Evolutionary conservation across 2,113 vertebrate species (phyloP).

Genomic region (Pluvianellus socialis): DNA sequence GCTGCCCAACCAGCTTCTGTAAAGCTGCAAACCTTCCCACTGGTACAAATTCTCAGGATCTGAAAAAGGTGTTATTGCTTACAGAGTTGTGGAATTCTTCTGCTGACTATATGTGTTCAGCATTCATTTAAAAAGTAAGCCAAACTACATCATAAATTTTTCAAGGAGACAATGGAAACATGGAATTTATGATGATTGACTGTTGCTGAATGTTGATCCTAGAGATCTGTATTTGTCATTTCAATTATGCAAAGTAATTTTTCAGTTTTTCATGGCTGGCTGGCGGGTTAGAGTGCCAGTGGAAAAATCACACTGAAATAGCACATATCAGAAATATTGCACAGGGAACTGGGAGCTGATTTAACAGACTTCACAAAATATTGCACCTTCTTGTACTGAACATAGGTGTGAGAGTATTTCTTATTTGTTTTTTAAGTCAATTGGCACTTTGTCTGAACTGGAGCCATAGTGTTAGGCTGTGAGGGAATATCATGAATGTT

Average conservation of each 20-base stretch:
- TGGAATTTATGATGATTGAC: slow-evolving; percentile 29
- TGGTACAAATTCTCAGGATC: background rate
- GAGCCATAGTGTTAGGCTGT: background rate
- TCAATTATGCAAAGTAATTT: background rate
- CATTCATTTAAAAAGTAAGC: background rate
- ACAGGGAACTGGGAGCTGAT: background rate
- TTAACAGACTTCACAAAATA: background rate
- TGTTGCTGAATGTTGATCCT: slow-evolving; percentile 20
- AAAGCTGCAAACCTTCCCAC: background rate
- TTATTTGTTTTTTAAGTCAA: slow-evolving; percentile 4
- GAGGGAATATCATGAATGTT: background rate
- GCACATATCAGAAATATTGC: background rate
- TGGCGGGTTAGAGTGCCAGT: slow-evolving; percentile 6
- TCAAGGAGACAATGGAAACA: background rate
- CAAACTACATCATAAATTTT: background rate
- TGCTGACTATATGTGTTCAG: background rate
- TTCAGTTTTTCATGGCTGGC: background rate
- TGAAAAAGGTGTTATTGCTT: background rate
- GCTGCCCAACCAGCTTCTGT: background rate
- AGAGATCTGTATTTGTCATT: slow-evolving; percentile 10
- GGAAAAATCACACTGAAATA: slow-evolving; percentile 3
- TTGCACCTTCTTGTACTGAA: background rate
- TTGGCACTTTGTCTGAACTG: background rate
- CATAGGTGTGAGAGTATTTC: background rate
- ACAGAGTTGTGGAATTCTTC: background rate